Base-by-base conservation (phyloP, 2,888 invertebrate species). In the Lochmaea crataegi region DNA sequence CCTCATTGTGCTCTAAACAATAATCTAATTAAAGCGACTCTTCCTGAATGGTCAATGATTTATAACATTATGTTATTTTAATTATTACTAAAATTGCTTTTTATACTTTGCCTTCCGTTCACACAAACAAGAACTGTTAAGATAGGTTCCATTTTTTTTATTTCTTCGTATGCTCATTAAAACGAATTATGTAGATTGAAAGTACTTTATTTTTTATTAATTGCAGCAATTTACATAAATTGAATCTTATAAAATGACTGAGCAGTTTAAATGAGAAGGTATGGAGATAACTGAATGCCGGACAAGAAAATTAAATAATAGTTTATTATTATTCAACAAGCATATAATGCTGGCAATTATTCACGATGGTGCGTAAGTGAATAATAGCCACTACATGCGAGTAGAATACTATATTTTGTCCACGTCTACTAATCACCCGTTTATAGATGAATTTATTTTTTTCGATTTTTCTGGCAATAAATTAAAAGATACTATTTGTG, bases 21-120 rank as follows among this genome's bases (percentile, higher is more conserved):
- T 68, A 68, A 68, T 48, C 68, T 32, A 48, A 68, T 68, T 68
- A 68, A 68, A 26, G 57, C 22, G 41, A 45, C 58, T 67, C 57
- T 58, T 57, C 38, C 41, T 58, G 45, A 58, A 48, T 68, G 26
- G 26, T 60, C 68, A 68, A 68, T 68, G 68, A 68, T 68, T 68
- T 68, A 60, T 68, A 60, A 32, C 32, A 68, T 68, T 48, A 68
- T 32, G 60, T 68, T 22, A 68, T 60, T 16, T 60, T 68, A 60
- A 68, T 68, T n/a, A n/a, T n/a, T 60, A 51, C 10, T 42, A 45
- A 58, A 68, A 60, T 41, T 48, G 60, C 60, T 41, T n/a, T 16
- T 41, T n/a, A n/a, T 41, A n/a, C 5, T 56, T 12, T 7, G 32
- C 32, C 60, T 68, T 60, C 68, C 68, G 68, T 68, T 68, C 68